Evolutionary conservation across 64 coral and sea anemone genomes (phyloP).

Genomic region (Astreopora myriophthalma): DNA sequence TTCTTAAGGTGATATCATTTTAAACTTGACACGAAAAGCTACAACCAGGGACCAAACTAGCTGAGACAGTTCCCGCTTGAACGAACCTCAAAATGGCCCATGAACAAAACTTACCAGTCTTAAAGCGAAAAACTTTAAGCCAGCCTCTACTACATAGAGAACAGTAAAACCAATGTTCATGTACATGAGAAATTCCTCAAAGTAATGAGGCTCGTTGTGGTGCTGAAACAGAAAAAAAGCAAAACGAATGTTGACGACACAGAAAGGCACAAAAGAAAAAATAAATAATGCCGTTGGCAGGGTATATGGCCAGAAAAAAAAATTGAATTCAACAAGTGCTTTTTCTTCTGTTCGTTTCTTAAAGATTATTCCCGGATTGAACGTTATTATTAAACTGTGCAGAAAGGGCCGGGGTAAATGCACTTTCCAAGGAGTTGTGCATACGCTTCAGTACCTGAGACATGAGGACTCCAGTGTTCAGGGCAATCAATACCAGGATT

Average conservation of each 20-base stretch:
- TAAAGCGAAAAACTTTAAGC: slow-evolving; percentile 79
- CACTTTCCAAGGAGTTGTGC: not conserved
- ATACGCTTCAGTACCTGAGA: slow-evolving; percentile 73
- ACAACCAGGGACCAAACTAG: too few relatives aligned
- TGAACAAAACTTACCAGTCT: slow-evolving; percentile 68
- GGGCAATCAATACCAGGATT: slow-evolving; percentile 89
- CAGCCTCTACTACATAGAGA: slow-evolving; percentile 83
- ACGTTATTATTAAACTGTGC: too few relatives aligned
- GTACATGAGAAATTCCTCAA: slow-evolving; percentile 53
- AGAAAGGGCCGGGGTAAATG: too few relatives aligned
- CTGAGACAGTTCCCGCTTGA: too few relatives aligned
- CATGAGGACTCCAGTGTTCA: slow-evolving; percentile 91
- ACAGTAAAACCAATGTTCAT: slow-evolving; percentile 87
- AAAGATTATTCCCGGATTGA: too few relatives aligned
- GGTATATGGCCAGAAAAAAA: too few relatives aligned
- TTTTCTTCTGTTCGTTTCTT: too few relatives aligned
- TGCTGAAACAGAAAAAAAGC: slow-evolving; percentile 54
- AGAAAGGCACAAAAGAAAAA: not conserved
- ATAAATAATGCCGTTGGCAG: too few relatives aligned
- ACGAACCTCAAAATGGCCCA: not conserved
- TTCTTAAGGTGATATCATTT: too few relatives aligned
- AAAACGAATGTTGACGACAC: not conserved
- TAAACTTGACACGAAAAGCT: too few relatives aligned
- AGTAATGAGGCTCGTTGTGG: slow-evolving; percentile 3
- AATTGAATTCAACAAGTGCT: too few relatives aligned